Conservation (phyloP, 2,888 invertebrate genomes). For the Metellina segmentata region DNA sequence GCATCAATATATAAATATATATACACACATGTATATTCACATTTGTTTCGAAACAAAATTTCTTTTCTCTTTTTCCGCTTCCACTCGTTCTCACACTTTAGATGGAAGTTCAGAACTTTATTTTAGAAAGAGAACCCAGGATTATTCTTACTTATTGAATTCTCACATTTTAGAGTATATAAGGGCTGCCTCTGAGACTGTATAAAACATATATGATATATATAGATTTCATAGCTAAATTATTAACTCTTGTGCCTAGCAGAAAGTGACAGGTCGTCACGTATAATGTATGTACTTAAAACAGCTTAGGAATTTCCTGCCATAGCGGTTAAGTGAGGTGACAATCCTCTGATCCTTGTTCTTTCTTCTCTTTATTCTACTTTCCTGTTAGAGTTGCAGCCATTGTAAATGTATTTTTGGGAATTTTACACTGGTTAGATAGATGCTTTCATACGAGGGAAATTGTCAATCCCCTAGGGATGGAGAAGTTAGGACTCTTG, state of each 20-base stretch:
- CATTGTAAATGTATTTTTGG: conserved; percentile 70
- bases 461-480: conserved; percentile 34
- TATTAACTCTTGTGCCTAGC: conserved; percentile 75
- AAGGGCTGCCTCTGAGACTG: conserved; percentile 31
- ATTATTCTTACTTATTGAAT: conserved; percentile 10
- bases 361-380: conserved; percentile 66
- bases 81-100: conserved; percentile 66
- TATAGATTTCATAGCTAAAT: conserved; percentile 74
- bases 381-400: conserved; percentile 55
- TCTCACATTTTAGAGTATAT: conserved; percentile 53
- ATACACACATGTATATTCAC: not conserved
- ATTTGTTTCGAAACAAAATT: conserved; percentile 2
- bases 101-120: conserved; percentile 30
- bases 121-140: conserved; percentile 12
- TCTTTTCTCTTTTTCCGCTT: conserved; percentile 44
- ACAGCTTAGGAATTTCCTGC: conserved; percentile 75
- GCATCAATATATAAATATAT: not conserved
- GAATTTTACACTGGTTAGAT: conserved; percentile 75
- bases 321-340: conserved; percentile 67
- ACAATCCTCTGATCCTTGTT: conserved; percentile 66
- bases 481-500: not conserved
- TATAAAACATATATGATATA: conserved; percentile 34
- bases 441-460: conserved; percentile 64
- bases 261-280: conserved; percentile 53
- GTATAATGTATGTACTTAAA: conserved; percentile 39